Evolutionary conservation across 2,888 invertebrate genomes (phyloP).

Genomic region (Calameuta filiformis): DNA sequence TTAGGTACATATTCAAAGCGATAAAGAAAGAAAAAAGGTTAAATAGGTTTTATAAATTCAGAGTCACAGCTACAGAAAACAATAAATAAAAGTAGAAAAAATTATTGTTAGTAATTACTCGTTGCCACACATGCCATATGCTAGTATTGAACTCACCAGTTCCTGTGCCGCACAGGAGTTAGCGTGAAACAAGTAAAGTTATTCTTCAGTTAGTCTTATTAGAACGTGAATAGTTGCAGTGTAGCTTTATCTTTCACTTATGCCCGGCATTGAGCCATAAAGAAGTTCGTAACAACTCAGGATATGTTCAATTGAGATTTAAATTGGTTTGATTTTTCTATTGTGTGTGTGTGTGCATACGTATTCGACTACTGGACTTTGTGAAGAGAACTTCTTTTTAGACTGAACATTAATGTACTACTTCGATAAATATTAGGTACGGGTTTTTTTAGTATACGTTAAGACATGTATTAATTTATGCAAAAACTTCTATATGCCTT

Average conservation of each 20-base stretch:
- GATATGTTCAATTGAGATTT: conserved; percentile 33
- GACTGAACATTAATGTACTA: not conserved
- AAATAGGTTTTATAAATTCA: not conserved
- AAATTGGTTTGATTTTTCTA: conserved; percentile 23
- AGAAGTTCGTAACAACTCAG: conserved; percentile 21
- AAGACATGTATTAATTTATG: not conserved
- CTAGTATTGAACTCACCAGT: conserved; percentile 56
- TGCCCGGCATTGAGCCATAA: not conserved
- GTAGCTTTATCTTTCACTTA: not conserved
- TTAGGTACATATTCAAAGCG: not conserved
- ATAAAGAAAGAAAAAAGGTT: not conserved
- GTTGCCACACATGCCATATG: conserved; percentile 24
- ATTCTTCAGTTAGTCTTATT: conserved; percentile 43
- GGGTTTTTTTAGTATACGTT: not conserved
- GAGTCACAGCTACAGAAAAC: not conserved
- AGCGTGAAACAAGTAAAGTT: conserved; percentile 53
- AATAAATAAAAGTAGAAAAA: not conserved
- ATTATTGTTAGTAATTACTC: conserved; percentile 1
- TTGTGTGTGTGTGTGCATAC: not conserved
- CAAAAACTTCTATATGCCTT: not conserved
- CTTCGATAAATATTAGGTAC: not conserved
- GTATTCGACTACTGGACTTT: not conserved
- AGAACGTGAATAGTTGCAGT: not conserved
- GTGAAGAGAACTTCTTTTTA: not conserved
- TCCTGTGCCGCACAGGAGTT: conserved; percentile 48